Evolutionary conservation across 2,888 invertebrate species (phyloP).

Genomic region (Ectemnius continuus): DNA sequence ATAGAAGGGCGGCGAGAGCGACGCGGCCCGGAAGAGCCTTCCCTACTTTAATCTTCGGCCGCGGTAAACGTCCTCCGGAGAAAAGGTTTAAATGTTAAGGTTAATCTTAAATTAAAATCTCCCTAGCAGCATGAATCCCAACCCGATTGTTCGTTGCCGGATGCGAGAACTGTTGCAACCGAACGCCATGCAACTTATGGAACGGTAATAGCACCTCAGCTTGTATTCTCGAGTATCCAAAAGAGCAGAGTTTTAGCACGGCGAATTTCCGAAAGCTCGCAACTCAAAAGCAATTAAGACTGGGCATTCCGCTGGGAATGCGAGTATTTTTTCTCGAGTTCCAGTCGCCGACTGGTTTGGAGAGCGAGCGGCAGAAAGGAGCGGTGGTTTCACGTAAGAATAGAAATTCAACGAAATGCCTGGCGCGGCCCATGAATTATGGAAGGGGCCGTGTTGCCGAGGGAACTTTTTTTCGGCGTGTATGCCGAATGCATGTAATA

Average conservation of each 20-base stretch:
- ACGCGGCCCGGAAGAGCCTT: conserved; percentile 9
- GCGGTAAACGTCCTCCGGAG: conserved; percentile 32
- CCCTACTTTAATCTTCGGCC: conserved; percentile 45
- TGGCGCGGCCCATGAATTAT: conserved; percentile 31
- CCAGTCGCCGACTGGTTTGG: background rate
- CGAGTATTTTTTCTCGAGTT: conserved; percentile 2
- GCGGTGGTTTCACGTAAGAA: conserved; percentile 7
- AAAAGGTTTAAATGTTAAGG: conserved; percentile 52
- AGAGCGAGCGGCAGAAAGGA: background rate
- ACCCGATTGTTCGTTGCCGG: conserved; percentile 15
- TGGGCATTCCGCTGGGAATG: background rate
- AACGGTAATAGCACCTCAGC: too few relatives aligned
- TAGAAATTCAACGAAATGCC: conserved; percentile 27
- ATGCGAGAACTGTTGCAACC: too few relatives aligned
- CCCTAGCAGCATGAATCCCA: conserved; percentile 39
- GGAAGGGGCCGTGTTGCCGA: conserved; percentile 22
- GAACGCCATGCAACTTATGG: too few relatives aligned
- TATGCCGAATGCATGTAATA: conserved; percentile 32
- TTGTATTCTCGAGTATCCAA: too few relatives aligned
- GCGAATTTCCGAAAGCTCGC: too few relatives aligned
- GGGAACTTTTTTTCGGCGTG: conserved; percentile 22
- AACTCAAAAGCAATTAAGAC: background rate
- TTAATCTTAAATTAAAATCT: conserved; percentile 42
- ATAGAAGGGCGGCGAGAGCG: conserved; percentile 27
- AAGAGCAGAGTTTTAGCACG: too few relatives aligned